phyloP scores from a whole-genome alignment of 2,113 vertebrate genomes.

The Anolis carolinensis region DNA sequence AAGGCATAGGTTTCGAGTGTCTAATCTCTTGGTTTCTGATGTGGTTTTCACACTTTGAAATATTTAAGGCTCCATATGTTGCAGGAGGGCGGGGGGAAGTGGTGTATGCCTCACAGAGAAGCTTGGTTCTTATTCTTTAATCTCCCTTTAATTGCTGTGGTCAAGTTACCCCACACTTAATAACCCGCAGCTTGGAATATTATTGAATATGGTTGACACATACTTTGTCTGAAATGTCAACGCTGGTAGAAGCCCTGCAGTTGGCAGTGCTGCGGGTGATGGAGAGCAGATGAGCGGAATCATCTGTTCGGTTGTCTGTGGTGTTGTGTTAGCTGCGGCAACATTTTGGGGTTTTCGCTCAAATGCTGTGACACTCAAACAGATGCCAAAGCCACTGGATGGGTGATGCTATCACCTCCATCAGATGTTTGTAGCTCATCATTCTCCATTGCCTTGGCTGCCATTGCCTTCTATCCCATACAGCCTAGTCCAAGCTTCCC shows the following conservation, averaged over 20 bases:
- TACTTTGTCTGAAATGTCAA: conserved; percentile 87
- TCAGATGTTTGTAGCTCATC: conserved; percentile 50
- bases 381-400: conserved; percentile 67
- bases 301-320: conserved; percentile 84
- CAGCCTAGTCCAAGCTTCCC: too few species aligned
- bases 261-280: conserved; percentile 83
- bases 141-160: conserved; percentile 95
- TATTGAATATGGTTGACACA: conserved; percentile 88
- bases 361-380: conserved; percentile 57
- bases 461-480: background rate
- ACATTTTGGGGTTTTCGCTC: conserved; percentile 45
- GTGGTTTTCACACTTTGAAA: conserved; percentile 76
- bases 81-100: conserved; percentile 67
- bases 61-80: conserved; percentile 78
- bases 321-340: conserved; percentile 73
- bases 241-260: conserved; percentile 74
- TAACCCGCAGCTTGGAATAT: conserved; percentile 93
- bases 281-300: conserved; percentile 80
- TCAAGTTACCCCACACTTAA: conserved; percentile 92
- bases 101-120: conserved; percentile 72
- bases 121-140: conserved; percentile 82
- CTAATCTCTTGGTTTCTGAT: conserved; percentile 67
- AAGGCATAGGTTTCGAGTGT: conserved; percentile 65
- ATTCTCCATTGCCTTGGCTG: conserved; percentile 16
- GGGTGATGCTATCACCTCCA: conserved; percentile 69